A percentile compares a stretch with the other conserved stretches of the same genome.
phyloP scores from a whole-genome alignment of 2,888 invertebrate genomes.

The Drosophila borborema region DNA sequence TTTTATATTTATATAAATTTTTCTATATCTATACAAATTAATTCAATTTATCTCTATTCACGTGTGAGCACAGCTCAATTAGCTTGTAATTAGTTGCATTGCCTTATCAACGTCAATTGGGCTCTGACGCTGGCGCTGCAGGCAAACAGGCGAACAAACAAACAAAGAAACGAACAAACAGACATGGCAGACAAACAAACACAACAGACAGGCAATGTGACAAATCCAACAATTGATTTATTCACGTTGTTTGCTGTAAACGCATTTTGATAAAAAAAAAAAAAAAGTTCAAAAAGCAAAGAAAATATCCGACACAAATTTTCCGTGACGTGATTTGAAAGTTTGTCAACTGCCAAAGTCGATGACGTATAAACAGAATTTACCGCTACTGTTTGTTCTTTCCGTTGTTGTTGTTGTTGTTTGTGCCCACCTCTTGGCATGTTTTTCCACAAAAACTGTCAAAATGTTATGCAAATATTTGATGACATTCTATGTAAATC shows the following conservation, averaged over 20 bases:
- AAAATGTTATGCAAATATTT: slow-evolving; percentile 78
- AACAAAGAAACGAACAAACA: slow-evolving; percentile 4
- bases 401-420: slow-evolving; percentile 18
- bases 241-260: slow-evolving; percentile 51
- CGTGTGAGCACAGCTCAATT: slow-evolving; percentile 18
- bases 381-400: slow-evolving; percentile 15
- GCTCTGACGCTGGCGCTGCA: slow-evolving; percentile 56
- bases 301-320: slow-evolving; percentile 39
- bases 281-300: slow-evolving; percentile 2
- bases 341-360: slow-evolving; percentile 24
- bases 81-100: slow-evolving; percentile 27
- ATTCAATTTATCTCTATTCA: slow-evolving; percentile 7
- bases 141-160: slow-evolving; percentile 44
- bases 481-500: slow-evolving; percentile 65
- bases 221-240: slow-evolving; percentile 65
- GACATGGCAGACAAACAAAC: slow-evolving; percentile 2
- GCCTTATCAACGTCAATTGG: slow-evolving; percentile 41
- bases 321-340: slow-evolving; percentile 57
- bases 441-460: slow-evolving; percentile 76
- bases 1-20: no score
- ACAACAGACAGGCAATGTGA: slow-evolving; percentile 12
- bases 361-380: slow-evolving; percentile 45
- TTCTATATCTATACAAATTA: not conserved
- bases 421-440: slow-evolving; percentile 68
- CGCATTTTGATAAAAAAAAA: slow-evolving; percentile 44